Evolutionary conservation across 2,797 vertebrate genomes (phyloP).

Genomic region (Octomys mimax): DNA sequence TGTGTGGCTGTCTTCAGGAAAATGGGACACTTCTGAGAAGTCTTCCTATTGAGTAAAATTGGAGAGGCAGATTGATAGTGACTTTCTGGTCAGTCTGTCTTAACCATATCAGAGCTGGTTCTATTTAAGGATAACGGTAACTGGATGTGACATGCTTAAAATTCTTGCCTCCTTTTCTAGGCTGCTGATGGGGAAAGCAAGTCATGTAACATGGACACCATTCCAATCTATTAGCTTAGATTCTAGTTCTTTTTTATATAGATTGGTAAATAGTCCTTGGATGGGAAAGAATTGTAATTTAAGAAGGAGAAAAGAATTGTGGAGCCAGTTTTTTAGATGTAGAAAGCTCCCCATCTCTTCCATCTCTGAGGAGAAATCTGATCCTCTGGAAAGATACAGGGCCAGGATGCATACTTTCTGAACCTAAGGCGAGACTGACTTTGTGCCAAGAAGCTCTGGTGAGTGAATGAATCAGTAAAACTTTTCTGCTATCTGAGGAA

Average conservation of each 20-base stretch:
- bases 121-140: neutral
- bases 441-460: neutral
- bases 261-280: constrained; percentile 45
- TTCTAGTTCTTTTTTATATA: constrained; percentile 60
- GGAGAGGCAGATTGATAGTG: neutral
- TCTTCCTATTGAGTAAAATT: constrained; percentile 44
- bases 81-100: neutral
- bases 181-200: neutral
- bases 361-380: neutral
- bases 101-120: neutral
- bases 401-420: neutral
- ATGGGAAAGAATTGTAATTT: constrained; percentile 51
- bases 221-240: constrained; percentile 62
- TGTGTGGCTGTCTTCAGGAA: neutral
- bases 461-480: constrained; percentile 2
- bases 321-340: neutral
- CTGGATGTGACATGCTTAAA: neutral
- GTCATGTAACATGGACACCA: neutral
- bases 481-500: neutral
- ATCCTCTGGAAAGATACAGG: neutral
- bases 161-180: neutral
- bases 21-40: neutral
- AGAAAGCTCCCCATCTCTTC: neutral
- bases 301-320: constrained; percentile 17
- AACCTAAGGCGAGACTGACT: neutral